Evolutionary conservation across 2,797 vertebrate genomes (phyloP).

Genomic region (Iguana delicatissima): DNA sequence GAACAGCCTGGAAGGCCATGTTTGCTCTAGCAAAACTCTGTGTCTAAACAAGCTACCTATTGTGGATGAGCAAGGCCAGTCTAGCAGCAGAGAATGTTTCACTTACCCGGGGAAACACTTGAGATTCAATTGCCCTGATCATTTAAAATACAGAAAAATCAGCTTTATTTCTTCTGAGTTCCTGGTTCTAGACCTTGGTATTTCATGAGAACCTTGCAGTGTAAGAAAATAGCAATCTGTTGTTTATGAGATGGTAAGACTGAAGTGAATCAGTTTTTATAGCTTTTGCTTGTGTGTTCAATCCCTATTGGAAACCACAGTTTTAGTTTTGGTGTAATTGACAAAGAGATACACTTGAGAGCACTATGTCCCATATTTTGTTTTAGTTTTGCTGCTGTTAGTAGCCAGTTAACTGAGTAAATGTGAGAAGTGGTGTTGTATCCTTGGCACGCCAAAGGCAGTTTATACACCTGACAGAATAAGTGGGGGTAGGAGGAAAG

Average conservation of each 20-base stretch:
- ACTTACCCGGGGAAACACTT: neutral
- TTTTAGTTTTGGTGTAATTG: neutral
- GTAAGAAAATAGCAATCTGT: neutral
- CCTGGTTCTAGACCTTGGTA: neutral
- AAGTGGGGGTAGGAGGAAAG: neutral
- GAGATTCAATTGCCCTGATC: neutral
- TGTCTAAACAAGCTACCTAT: neutral
- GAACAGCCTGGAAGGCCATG: too few relatives aligned
- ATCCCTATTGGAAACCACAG: neutral
- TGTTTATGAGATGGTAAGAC: neutral
- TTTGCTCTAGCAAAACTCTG: neutral
- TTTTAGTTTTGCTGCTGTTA: neutral
- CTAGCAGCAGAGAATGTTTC: neutral
- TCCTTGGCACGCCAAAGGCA: neutral
- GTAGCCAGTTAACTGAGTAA: neutral
- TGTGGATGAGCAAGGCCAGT: neutral
- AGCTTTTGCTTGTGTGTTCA: neutral
- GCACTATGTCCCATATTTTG: neutral
- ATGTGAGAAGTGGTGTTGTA: neutral
- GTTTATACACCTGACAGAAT: neutral
- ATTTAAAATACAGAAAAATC: neutral
- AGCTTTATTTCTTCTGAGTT: too few relatives aligned
- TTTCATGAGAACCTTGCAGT: neutral
- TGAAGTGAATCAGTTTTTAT: neutral
- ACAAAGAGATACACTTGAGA: neutral